phyloP scores from a whole-genome alignment of 2,113 vertebrate genomes.

The Phylloscopus whistleri region DNA sequence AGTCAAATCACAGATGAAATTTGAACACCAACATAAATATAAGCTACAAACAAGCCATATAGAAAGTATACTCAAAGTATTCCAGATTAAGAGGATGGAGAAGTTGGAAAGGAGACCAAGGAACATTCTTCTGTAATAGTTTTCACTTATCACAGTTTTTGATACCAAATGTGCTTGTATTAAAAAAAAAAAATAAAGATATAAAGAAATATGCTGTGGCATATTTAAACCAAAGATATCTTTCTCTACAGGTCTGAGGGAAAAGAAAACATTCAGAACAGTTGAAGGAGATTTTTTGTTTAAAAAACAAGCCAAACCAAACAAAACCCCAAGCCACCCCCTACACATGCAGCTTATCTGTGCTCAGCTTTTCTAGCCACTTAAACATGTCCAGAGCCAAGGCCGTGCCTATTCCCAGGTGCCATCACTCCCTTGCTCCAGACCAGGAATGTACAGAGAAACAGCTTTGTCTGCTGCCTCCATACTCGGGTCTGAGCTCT shows the following conservation, averaged over 20 bases:
- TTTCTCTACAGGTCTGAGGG: background rate
- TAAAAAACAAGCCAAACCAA: background rate
- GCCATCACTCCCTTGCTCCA: background rate
- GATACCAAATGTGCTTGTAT: background rate
- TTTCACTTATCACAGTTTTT: background rate
- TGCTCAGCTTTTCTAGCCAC: background rate
- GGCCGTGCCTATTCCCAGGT: conserved; percentile 15
- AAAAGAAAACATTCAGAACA: background rate
- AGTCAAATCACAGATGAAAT: background rate
- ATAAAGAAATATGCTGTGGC: background rate
- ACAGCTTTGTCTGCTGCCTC: background rate
- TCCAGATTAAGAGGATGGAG: background rate
- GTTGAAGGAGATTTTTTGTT: background rate
- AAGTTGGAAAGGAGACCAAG: background rate
- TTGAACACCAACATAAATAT: background rate
- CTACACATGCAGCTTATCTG: background rate
- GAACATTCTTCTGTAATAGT: background rate
- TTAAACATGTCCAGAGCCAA: background rate
- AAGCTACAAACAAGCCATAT: background rate
- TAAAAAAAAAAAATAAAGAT: background rate
- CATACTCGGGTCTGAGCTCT: fast-evolving
- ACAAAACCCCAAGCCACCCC: background rate
- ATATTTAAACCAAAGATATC: background rate
- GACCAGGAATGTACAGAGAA: background rate
- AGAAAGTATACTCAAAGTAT: background rate